A percentile compares a stretch with the other conserved stretches of the same genome.
Evolutionary conservation across 2,888 invertebrate species (phyloP).

Genomic region (Andricus quercusramuli): DNA sequence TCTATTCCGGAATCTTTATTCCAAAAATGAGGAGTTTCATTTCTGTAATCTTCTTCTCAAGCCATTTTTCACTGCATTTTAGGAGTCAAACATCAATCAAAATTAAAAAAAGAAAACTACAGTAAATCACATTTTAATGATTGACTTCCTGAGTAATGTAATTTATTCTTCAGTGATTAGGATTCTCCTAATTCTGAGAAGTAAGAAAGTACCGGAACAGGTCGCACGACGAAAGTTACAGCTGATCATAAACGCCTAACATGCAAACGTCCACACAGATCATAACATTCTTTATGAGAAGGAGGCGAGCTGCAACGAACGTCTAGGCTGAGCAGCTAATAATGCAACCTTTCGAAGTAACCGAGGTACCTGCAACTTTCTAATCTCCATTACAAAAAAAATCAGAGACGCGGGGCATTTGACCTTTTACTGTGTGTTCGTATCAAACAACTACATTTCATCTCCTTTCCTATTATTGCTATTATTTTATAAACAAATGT

Average conservation of each 20-base stretch:
- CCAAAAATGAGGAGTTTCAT: neutral
- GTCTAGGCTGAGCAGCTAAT: constrained; percentile 30
- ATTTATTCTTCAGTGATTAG: constrained; percentile 20
- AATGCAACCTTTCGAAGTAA: constrained; percentile 41
- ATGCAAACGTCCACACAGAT: constrained; percentile 16
- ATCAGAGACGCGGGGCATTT: constrained; percentile 46
- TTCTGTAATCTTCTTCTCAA: neutral
- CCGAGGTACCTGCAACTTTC: constrained; percentile 36
- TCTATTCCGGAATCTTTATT: neutral
- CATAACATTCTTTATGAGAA: constrained; percentile 6
- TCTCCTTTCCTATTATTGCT: neutral
- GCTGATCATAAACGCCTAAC: constrained; percentile 29
- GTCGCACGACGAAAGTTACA: constrained; percentile 17
- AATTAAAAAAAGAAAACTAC: neutral
- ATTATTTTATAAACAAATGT: neutral
- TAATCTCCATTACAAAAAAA: constrained; percentile 37
- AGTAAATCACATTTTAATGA: constrained; percentile 32
- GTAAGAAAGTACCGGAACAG: constrained; percentile 9
- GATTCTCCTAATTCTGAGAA: neutral
- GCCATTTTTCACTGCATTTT: neutral
- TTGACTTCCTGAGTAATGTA: neutral
- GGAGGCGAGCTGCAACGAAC: constrained; percentile 19
- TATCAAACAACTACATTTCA: constrained; percentile 5
- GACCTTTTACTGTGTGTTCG: constrained; percentile 56
- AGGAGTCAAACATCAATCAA: neutral